These are phyloP conservation scores for Prionailurus bengalensis DNA, from an alignment of 2,113 vertebrate genomes.

Conservation along the genomic window DNA sequence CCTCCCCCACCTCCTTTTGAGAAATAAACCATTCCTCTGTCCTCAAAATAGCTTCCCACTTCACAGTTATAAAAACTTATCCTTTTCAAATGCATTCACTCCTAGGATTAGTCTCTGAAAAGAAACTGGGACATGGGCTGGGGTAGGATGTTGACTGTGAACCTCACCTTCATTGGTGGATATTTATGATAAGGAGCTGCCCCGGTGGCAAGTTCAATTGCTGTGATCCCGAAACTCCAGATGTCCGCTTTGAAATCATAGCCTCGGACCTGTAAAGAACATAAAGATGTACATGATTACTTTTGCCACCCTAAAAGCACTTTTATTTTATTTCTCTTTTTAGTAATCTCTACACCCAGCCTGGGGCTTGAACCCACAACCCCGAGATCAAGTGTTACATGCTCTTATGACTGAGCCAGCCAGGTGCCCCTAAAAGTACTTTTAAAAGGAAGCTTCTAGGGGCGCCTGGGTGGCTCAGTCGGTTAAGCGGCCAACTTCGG, in stretches of 20 bases:
- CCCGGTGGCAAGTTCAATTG: constrained; percentile 97
- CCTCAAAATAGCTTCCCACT: neutral
- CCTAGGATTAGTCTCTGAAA: neutral
- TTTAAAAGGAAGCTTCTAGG: constrained; percentile 11
- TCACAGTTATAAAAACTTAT: neutral
- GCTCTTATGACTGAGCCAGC: neutral
- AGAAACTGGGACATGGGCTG: neutral
- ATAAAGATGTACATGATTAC: neutral
- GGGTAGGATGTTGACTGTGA: neutral
- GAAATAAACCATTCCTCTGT: neutral
- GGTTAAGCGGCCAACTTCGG: too few relatives aligned
- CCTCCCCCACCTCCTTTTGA: neutral
- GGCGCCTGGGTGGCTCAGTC: too few relatives aligned
- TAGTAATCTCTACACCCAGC: neutral
- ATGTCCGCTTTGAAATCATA: constrained; percentile 99
- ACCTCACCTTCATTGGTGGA: constrained; percentile 97
- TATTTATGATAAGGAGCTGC: constrained; percentile 99
- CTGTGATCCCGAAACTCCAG: constrained; percentile 99
- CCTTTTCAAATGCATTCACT: neutral
- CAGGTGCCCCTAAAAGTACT: neutral
- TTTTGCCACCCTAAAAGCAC: neutral
- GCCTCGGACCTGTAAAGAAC: constrained; percentile 92
- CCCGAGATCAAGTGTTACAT: neutral
- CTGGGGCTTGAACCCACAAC: neutral
- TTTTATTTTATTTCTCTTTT: neutral